A percentile compares a stretch with the other conserved stretches of the same genome.
Conservation (phyloP, 1,140 invertebrate species). For the Penaeus indicus region DNA sequence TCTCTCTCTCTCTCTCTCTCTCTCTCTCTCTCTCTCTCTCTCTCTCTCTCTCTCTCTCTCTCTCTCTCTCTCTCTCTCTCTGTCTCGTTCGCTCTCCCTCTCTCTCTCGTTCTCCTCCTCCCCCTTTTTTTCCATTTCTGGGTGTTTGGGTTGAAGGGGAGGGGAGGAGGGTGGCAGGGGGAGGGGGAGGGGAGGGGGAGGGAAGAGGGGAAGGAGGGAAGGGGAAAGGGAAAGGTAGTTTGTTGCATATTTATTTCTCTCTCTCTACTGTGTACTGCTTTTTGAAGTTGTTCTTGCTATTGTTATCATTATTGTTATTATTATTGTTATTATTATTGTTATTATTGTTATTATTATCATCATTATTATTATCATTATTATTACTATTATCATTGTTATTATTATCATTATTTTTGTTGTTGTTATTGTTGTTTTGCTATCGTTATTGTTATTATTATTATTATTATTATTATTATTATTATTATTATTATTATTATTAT, state of each 20-base stretch:
- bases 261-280: background rate
- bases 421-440: too few species aligned
- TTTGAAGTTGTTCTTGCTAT: too few species aligned
- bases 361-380: too few species aligned
- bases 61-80: conserved; percentile 7
- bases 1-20: background rate
- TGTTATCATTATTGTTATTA: too few species aligned
- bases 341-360: too few species aligned
- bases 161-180: background rate
- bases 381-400: too few species aligned
- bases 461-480: too few species aligned
- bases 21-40: background rate
- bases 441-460: too few species aligned
- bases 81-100: background rate
- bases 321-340: too few species aligned
- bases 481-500: too few species aligned
- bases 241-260: background rate
- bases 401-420: too few species aligned
- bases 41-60: conserved; percentile 16
- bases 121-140: conserved; percentile 6
- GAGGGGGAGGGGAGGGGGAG: background rate
- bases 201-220: background rate
- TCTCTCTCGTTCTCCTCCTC: background rate
- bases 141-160: background rate
- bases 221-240: background rate